These are phyloP conservation scores for Phocoena phocoena DNA, from an alignment of 2,113 vertebrate species.

Conservation along the genomic window DNA sequence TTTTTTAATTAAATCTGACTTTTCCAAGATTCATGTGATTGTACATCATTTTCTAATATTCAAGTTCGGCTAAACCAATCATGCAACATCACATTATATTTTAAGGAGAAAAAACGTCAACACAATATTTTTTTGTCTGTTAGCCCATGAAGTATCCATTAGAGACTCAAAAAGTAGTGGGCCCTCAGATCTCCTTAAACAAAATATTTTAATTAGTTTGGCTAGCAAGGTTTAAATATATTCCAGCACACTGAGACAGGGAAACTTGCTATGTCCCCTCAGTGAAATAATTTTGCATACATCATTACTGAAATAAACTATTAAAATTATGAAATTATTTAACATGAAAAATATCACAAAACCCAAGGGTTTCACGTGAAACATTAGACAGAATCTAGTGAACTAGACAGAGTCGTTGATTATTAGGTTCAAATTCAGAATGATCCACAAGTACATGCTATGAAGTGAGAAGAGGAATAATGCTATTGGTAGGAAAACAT, in stretches of 20 bases:
- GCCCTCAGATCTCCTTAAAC: not conserved
- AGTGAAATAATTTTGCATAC: not conserved
- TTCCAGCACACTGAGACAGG: not conserved
- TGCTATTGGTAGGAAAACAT: not conserved
- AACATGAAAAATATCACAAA: not conserved
- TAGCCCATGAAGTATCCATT: not conserved
- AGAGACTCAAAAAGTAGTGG: not conserved
- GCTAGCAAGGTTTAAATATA: not conserved
- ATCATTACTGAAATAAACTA: not conserved
- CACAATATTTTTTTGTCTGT: not conserved
- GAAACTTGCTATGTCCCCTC: not conserved
- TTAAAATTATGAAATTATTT: constrained; percentile 23
- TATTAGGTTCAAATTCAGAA: not conserved
- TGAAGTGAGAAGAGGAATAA: not conserved
- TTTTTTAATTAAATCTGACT: not conserved
- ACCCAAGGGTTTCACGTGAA: not conserved
- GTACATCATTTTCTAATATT: not conserved
- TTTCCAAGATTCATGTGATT: not conserved
- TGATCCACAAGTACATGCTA: not conserved
- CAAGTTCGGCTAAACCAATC: not conserved
- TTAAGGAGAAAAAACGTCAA: not conserved
- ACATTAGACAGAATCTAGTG: not conserved
- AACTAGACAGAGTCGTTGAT: not conserved
- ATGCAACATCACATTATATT: not conserved
- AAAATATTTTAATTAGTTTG: not conserved